Evolutionary conservation across 2,113 vertebrate species (phyloP).

Genomic region (Charina bottae): DNA sequence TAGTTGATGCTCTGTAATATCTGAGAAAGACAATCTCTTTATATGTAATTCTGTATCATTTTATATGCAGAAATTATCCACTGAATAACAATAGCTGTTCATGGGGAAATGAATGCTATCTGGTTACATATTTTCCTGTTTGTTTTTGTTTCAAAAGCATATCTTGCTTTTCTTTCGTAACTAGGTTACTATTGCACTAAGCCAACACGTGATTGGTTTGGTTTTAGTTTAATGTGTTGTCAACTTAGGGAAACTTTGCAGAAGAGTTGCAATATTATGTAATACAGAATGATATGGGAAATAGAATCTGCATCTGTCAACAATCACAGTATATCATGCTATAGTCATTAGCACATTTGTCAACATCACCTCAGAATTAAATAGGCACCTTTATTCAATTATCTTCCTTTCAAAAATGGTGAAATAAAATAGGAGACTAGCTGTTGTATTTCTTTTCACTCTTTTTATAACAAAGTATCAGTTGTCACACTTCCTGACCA

Average conservation of each 20-base stretch:
- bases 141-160: background rate
- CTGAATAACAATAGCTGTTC: background rate
- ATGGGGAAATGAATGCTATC: background rate
- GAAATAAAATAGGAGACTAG: background rate
- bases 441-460: background rate
- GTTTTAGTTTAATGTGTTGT: no score
- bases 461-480: background rate
- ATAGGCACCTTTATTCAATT: background rate
- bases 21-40: constrained; percentile 4
- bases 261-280: background rate
- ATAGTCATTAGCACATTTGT: background rate
- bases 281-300: background rate
- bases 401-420: background rate
- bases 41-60: constrained; percentile 13
- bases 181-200: no score
- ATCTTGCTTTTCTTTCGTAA: constrained; percentile 6
- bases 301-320: background rate
- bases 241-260: background rate
- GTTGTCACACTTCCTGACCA: background rate
- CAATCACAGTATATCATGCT: no score
- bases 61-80: constrained; percentile 21
- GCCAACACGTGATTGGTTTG: no score
- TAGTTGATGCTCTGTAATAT: constrained; percentile 22
- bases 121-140: background rate
- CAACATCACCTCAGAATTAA: constrained; percentile 12